Evolutionary conservation across 2,888 invertebrate genomes (phyloP), one percentile per base, ranked within the genome.

Genomic region (Apoderus coryli): DNA sequence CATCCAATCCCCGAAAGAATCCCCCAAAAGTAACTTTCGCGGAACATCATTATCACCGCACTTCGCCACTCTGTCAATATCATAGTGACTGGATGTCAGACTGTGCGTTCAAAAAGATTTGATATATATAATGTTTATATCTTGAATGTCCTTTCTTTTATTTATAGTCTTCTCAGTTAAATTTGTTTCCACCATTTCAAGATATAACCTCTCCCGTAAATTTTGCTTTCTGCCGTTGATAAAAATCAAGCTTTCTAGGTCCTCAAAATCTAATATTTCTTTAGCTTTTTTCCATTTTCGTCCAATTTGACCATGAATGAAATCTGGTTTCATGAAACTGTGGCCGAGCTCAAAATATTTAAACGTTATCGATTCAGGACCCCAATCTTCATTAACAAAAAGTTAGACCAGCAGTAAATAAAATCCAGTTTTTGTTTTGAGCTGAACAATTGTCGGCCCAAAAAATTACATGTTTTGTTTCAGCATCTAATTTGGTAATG

Each of bases 331-430:
- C 37, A 39, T 41, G 10, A 34, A 37, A 13, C 16, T 27, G 13
- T 40, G 37, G 1, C 39, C 35, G 11, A 36, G 34, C 25, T 41
- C 35, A 27, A 39, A 39, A 25, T 39, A 37, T 25, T 41, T 39
- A 7, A 37, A 27, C 5, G 37, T 41, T 10, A 39, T 37, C 3
- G 11, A 23, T 22, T 32, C 22, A 2, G 32, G 32, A 3, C 23
- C 28, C 32, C 32, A 32, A 11, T 14, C 12, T 10, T 12, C 12
- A 27, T 32, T 32, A 4, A 32, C 27, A 16, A 37, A 32, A 19
- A 26, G 15, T 35, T 16, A 22, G 26, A 29, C 11, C 34, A 22
- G 10, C 24, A 10, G 14, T 28, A 29, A 14, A 30, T 22, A 16
- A 30, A 19, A 9, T 27, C 19, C 19, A 19, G n/a, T 19, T 19